Base-by-base conservation (phyloP, 2,888 invertebrate genomes). In the Leucoptera coffeella region DNA sequence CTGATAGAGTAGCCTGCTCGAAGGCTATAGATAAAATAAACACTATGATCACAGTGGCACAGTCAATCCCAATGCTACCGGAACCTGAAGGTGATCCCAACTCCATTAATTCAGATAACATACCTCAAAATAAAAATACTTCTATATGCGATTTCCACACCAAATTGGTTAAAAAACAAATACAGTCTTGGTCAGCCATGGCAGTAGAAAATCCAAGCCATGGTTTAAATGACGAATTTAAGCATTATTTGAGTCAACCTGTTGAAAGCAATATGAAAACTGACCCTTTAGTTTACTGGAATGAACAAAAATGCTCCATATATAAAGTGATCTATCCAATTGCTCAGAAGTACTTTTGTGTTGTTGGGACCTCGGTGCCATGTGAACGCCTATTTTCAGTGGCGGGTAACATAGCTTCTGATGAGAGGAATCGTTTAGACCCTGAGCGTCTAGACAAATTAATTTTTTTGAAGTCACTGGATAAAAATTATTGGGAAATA, bases 231-330 rank as follows among this genome's bases (percentile, higher is more conserved):
- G 38, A 38, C 35, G 35, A 40, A 33, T 39, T 43, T 12, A 42
- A 43, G 36, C 39, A 42, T 11, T 41, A 43, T 40, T 42, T 42
- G 40, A 41, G 41, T 21, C 40, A 41, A 35, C 38, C 41, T 38
- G 39, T 43, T 36, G 40, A 38, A 37, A 38, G 42, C 40, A 10
- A 10, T 11, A 32, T 41, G 8, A 41, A 42, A 21, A 40, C 29
- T 29, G 33, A 33, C 27, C 30, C 29, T 30, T 32, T 33, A 32
- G 26, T 29, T 28, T 43, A 41, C 31, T 41, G 38, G 38, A 40
- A 43, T 38, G 35, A 43, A 39, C 38, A 43, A 40, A 42, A 38
- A 23, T 36, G 22, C 27, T 37, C 38, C 10, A 40, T 43, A 37
- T 39, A 43, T 39, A 37, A 38, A 9, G 35, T 36, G 5, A 33